phyloP scores from a whole-genome alignment of 2,797 vertebrate species.

The Muraenolepis orangiensis region DNA sequence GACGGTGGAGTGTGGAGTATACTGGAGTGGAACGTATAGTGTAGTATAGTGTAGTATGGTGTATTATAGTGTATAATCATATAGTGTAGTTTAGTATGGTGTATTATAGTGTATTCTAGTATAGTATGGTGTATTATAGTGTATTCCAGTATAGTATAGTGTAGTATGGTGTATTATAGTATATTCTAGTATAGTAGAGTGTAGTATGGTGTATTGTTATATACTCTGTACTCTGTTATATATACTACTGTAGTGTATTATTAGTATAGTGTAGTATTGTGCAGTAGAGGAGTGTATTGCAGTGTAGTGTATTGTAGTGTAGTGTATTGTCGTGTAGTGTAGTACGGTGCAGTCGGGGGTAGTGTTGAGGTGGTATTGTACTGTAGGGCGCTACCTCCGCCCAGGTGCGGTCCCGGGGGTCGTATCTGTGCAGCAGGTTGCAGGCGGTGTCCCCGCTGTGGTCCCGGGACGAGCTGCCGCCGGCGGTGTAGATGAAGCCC shows the following conservation, averaged over 20 bases:
- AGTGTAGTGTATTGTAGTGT: too few relatives aligned
- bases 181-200: not conserved
- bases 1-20: not conserved
- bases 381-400: slow-evolving; percentile 80
- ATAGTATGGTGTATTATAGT: too few relatives aligned
- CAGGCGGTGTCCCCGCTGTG: slow-evolving; percentile 88
- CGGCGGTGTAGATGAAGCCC: slow-evolving; percentile 88
- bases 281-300: too few relatives aligned
- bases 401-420: slow-evolving; percentile 93
- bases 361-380: too few relatives aligned
- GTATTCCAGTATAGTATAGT: too few relatives aligned
- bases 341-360: not conserved
- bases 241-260: too few relatives aligned
- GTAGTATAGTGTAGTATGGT: too few relatives aligned
- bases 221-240: too few relatives aligned
- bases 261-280: too few relatives aligned
- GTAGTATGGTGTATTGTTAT: not conserved
- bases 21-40: not conserved
- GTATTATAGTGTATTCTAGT: too few relatives aligned
- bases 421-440: slow-evolving; percentile 91
- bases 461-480: slow-evolving; percentile 90
- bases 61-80: not conserved
- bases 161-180: too few relatives aligned
- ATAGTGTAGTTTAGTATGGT: not conserved
- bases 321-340: not conserved